Percentiles rank a stretch among this genome's conserved stretches.
phyloP scores from a whole-genome alignment of 2,797 vertebrate species.

The Amblyopsis hoosieri region DNA sequence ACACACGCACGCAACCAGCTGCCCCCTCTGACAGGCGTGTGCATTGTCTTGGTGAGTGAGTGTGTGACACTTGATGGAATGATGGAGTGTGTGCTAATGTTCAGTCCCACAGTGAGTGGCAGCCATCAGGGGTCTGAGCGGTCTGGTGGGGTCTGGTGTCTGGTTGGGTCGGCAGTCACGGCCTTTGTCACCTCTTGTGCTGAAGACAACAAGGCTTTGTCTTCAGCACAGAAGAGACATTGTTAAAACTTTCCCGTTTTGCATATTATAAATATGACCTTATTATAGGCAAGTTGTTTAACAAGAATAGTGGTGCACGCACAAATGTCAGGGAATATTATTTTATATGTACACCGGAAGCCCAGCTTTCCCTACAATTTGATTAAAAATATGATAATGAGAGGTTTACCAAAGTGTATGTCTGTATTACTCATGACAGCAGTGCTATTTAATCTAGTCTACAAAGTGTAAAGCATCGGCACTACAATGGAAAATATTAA shows the following conservation, averaged over 20 bases:
- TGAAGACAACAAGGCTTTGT: slow-evolving; percentile 52
- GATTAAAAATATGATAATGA: too few relatives aligned
- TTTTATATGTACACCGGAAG: too few relatives aligned
- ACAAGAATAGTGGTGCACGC: too few relatives aligned
- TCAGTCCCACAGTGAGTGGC: slow-evolving; percentile 61
- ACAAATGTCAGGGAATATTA: too few relatives aligned
- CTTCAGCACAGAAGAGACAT: slow-evolving; percentile 31
- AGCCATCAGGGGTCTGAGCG: slow-evolving; percentile 31
- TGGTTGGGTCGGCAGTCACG: slow-evolving; percentile 30
- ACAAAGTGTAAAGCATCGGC: too few relatives aligned
- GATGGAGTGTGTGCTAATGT: slow-evolving; percentile 67
- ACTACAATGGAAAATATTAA: too few relatives aligned
- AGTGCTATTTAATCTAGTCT: too few relatives aligned
- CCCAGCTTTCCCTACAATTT: too few relatives aligned
- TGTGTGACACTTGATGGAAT: slow-evolving; percentile 68
- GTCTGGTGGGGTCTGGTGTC: neutral
- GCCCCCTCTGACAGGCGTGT: slow-evolving; percentile 1
- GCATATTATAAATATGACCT: too few relatives aligned
- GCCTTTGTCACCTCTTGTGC: slow-evolving; percentile 47
- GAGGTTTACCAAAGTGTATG: too few relatives aligned
- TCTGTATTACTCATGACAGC: too few relatives aligned
- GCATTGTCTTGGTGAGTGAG: slow-evolving; percentile 51
- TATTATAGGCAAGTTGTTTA: too few relatives aligned
- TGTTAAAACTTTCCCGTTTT: slow-evolving; percentile 38
- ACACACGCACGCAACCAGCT: neutral